Evolutionary conservation across 92 coral and sea anemone genomes (phyloP).

Genomic region (Porites rus): DNA sequence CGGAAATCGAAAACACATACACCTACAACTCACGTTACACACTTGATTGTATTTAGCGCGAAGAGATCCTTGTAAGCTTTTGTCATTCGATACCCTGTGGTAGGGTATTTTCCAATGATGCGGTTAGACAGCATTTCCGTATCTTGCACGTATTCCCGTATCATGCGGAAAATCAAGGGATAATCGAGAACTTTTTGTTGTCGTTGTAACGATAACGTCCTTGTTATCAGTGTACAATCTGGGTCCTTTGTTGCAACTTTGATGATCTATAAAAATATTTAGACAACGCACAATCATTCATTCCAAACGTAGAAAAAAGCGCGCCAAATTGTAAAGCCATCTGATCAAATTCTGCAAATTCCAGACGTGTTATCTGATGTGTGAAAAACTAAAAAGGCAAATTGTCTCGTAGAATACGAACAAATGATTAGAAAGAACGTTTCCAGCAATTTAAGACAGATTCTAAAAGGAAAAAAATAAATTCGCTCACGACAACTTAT

Average conservation of each 20-base stretch:
- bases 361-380: background rate
- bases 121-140: background rate
- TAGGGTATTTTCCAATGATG: background rate
- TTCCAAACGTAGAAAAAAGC: background rate
- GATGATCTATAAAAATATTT: background rate
- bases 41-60: background rate
- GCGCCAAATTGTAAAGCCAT: slow-evolving; percentile 3
- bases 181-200: background rate
- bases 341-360: background rate
- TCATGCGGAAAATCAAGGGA: background rate
- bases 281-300: background rate
- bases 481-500: too few relatives aligned
- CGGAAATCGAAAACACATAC: background rate
- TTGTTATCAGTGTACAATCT: background rate
- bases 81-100: slow-evolving; percentile 22
- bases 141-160: background rate
- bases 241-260: background rate
- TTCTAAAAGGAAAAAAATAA: too few relatives aligned
- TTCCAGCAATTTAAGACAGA: too few relatives aligned
- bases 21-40: background rate
- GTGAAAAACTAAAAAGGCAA: too few relatives aligned
- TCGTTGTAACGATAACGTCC: background rate
- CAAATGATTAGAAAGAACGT: too few relatives aligned
- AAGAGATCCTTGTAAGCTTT: slow-evolving; percentile 3
- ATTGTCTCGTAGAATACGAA: too few relatives aligned